Evolutionary conservation across 1,140 invertebrate species (phyloP), one percentile per base, ranked within the genome.

Genomic region (fruit fly (Drosophila melanogaster)): DNA sequence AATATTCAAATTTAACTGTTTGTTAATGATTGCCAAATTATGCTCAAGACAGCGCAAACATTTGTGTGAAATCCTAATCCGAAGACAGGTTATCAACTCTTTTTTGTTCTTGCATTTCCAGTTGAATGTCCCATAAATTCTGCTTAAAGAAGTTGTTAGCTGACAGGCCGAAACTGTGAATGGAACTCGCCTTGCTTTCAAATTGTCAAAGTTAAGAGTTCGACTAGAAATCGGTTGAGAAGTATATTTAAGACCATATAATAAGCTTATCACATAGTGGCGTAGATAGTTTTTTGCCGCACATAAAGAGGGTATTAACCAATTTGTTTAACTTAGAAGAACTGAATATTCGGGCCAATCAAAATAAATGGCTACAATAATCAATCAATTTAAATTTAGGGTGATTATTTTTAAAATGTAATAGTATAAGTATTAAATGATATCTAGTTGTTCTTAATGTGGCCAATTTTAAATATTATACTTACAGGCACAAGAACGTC

Each of bases 31-130:
- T 79, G 65, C 50, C 84, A 83, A 83, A 89, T 83, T 79, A 89
- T 86, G 73, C 30, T n/a, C 40, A 14, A 75, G 26, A 46, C 44
- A 65, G 53, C 79, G 74, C 79, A 73, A 53, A 61, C 54, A 49
- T 44, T 79, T 65, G 70, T 89, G 72, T 83, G 83, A 86, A 87
- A 83, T 83, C 84, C 83, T 86, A 89, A 86, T 83, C 79, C 84
- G 50, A 43, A 59, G 78, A 86, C 84, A 61, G 84, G 83, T 86
- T 83, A 43, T 61, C 30, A 77, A 59, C 58, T 57, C 37, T 81
- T 50, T 22, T 15, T 33, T 56, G 58, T 66, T 60, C 65, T 44
- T 47, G 59, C 53, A 61, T 70, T 49, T 62, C 55, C 17, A 51
- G 54, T 47, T 61, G 56, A 44, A 61, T 56, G 59, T 47, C 44